phyloP scores from a whole-genome alignment of 2,797 vertebrate species.

The Salmo trutta region DNA sequence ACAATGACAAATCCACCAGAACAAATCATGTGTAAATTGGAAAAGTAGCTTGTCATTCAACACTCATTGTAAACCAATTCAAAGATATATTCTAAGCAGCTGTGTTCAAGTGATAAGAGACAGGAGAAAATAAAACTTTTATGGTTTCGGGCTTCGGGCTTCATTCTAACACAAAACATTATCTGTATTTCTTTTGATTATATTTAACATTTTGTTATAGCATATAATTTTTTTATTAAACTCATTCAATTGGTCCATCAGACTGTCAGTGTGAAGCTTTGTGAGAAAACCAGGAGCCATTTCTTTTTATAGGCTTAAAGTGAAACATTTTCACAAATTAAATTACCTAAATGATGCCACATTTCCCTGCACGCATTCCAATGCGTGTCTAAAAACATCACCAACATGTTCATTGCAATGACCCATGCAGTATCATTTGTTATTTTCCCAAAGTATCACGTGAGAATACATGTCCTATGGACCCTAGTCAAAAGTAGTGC shows the following conservation, averaged over 20 bases:
- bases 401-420: no score
- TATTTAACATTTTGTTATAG: constrained; percentile 33
- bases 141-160: constrained; percentile 43
- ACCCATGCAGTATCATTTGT: background rate
- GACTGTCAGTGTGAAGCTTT: constrained; percentile 28
- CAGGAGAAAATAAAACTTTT: constrained; percentile 53
- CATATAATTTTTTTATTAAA: constrained; percentile 9
- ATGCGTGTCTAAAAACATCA: background rate
- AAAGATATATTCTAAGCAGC: constrained; percentile 50
- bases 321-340: constrained; percentile 39
- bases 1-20: constrained; percentile 53
- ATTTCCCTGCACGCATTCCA: constrained; percentile 37
- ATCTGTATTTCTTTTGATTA: constrained; percentile 30
- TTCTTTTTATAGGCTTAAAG: constrained; percentile 37
- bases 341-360: constrained; percentile 52
- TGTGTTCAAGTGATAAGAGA: constrained; percentile 68
- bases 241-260: constrained; percentile 40
- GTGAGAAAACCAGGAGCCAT: constrained; percentile 30
- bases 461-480: background rate
- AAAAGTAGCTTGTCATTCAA: constrained; percentile 53
- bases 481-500: background rate
- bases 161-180: constrained; percentile 46
- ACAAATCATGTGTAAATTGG: constrained; percentile 50
- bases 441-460: background rate
- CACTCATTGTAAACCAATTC: constrained; percentile 57